These are phyloP conservation scores for Neodontobutis hainanensis DNA, from an alignment of 2,113 vertebrate species.

Conservation along the genomic window DNA sequence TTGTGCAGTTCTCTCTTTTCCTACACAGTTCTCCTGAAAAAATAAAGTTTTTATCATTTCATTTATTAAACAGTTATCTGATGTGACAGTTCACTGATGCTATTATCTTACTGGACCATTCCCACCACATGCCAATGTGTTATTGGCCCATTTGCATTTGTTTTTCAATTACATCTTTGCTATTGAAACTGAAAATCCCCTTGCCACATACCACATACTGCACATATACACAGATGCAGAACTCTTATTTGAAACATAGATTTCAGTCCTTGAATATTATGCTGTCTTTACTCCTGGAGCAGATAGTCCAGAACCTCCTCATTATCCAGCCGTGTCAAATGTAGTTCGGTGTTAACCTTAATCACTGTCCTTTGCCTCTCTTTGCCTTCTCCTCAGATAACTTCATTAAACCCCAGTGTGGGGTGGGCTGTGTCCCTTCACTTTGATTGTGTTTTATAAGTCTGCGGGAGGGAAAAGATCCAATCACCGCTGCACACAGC, in stretches of 20 bases:
- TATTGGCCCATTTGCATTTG: no score
- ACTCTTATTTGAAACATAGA: neutral
- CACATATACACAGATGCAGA: no score
- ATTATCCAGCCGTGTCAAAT: constrained; percentile 37
- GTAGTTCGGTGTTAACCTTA: constrained; percentile 25
- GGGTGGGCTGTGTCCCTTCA: constrained; percentile 15
- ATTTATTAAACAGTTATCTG: no score
- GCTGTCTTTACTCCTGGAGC: constrained; percentile 6
- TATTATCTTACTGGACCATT: no score
- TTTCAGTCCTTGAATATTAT: constrained; percentile 17
- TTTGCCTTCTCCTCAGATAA: constrained; percentile 31
- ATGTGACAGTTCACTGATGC: no score
- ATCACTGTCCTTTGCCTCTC: constrained; percentile 9
- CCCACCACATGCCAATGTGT: no score
- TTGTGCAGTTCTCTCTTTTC: no score
- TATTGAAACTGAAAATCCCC: no score
- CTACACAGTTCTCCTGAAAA: no score
- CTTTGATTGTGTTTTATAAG: constrained; percentile 54
- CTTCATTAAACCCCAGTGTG: constrained; percentile 43
- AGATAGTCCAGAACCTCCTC: constrained; percentile 25
- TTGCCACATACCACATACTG: no score
- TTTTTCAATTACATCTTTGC: no score
- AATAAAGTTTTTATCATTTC: no score
- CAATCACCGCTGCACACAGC: constrained; percentile 46
- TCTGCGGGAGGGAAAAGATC: constrained; percentile 46